Conservation (phyloP, 2,113 vertebrate species). For the Parotia lawesii region DNA sequence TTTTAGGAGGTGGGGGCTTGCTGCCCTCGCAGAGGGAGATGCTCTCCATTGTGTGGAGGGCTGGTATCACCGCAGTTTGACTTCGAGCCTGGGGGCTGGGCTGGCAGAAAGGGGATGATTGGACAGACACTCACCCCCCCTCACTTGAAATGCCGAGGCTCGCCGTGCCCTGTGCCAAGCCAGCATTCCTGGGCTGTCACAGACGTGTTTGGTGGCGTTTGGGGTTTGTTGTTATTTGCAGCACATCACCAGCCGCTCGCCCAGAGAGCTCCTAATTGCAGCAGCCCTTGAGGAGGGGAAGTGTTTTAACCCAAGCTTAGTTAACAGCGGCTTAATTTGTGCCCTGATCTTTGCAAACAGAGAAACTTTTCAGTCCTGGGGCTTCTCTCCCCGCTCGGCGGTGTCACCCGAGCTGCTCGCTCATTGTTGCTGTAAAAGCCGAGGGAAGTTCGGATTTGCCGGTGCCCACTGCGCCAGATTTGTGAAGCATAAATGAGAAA, state of each 20-base stretch:
- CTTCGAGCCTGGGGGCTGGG: background rate
- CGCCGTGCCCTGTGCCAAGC: background rate
- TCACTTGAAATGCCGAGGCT: background rate
- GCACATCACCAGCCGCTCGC: background rate
- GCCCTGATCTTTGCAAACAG: background rate
- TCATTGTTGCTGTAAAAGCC: background rate
- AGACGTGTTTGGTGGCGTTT: background rate
- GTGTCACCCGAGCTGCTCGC: background rate
- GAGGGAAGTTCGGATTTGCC: background rate
- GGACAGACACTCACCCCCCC: background rate
- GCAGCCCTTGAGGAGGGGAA: background rate
- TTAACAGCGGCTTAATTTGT: background rate
- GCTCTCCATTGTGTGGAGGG: background rate
- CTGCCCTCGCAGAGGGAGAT: background rate
- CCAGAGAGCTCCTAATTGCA: background rate
- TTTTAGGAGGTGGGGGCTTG: background rate
- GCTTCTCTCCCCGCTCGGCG: accelerated
- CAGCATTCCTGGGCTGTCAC: background rate
- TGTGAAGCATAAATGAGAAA: slow-evolving; percentile 31
- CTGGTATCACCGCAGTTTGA: background rate
- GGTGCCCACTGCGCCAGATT: slow-evolving; percentile 20
- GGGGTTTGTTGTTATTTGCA: background rate
- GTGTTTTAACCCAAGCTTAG: background rate
- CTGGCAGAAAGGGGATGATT: background rate
- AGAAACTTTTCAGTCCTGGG: background rate